Base-by-base conservation (phyloP, 1,140 invertebrate species). In the Pogonomyrmex californicus region DNA sequence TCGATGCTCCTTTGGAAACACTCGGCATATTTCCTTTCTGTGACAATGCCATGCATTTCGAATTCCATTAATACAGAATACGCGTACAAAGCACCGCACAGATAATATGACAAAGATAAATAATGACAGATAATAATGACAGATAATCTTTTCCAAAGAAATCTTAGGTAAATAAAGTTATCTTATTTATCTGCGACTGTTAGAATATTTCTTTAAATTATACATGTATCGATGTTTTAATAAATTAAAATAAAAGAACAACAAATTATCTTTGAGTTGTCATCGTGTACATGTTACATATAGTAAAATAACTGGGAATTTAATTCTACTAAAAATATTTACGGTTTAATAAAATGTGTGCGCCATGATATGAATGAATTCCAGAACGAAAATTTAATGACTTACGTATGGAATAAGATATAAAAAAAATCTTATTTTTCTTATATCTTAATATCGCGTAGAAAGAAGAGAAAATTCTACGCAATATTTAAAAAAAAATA, bases 1-100 rank as follows among this genome's bases (percentile, higher is more conserved):
- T 58, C 23, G 14, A 71, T 44, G 49, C 79, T 44, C 17, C 23
- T 79, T 66, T 51, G 33, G n/a, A 51, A 12, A 79, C n/a, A 49
- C 10, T n/a, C n/a, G 23, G 10, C 12, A 51, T 41, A 36, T 38
- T 66, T 51, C 1, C 2, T 7, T 14, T 65, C 33, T 30, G 12
- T 38, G 33, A 66, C 54, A 14, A 76, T 14, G 9, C n/a, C 36
- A 44, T 33, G 23, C 23, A 44, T 44, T 17, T 60, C 38, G 7
- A 58, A 60, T 17, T 58, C 12, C 23, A 38, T 23, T 41, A 73
- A 73, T 49, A 30, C n/a, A 23, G 10, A 23, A 36, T 23, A 14
- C 10, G 12, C 44, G 23, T 12, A 4, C 44, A 76, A 58, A 75
- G n/a, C 54, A 7, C n/a, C 4, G 14, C 14, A 41, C 14, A 58